These are phyloP conservation scores for Spermophilus dauricus DNA, from an alignment of 2,113 vertebrate species.

Conservation along the genomic window DNA sequence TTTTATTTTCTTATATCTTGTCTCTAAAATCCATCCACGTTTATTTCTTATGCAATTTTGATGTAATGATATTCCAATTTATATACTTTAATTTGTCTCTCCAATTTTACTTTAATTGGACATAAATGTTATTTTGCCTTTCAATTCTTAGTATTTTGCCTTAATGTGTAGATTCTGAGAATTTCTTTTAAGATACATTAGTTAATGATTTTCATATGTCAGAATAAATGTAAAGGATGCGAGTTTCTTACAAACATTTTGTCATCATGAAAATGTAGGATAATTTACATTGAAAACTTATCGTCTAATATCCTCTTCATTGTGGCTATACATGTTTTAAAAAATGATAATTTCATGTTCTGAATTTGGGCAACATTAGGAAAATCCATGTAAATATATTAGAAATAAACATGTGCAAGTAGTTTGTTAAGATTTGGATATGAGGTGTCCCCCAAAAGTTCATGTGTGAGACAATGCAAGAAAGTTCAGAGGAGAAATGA, in stretches of 20 bases:
- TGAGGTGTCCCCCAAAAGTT: too few relatives aligned
- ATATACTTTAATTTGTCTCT: neutral
- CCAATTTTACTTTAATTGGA: neutral
- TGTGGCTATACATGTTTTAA: neutral
- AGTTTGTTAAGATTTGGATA: neutral
- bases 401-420: constrained; percentile 12
- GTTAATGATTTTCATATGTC: neutral
- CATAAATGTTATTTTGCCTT: neutral
- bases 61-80: too few relatives aligned
- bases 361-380: constrained; percentile 45
- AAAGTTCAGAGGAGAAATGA: too few relatives aligned
- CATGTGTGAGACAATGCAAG: too few relatives aligned
- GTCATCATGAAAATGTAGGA: neutral
- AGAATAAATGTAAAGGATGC: constrained; percentile 12
- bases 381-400: constrained; percentile 48
- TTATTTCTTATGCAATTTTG: neutral
- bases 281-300: neutral
- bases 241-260: constrained; percentile 15
- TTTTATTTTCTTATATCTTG: fast-evolving
- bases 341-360: constrained; percentile 46
- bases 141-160: neutral
- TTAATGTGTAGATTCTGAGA: neutral
- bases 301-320: neutral
- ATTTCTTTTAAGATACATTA: neutral
- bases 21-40: neutral